These are phyloP conservation scores for Torymus tubicola DNA, from an alignment of 2,888 invertebrate genomes.

Conservation along the genomic window DNA sequence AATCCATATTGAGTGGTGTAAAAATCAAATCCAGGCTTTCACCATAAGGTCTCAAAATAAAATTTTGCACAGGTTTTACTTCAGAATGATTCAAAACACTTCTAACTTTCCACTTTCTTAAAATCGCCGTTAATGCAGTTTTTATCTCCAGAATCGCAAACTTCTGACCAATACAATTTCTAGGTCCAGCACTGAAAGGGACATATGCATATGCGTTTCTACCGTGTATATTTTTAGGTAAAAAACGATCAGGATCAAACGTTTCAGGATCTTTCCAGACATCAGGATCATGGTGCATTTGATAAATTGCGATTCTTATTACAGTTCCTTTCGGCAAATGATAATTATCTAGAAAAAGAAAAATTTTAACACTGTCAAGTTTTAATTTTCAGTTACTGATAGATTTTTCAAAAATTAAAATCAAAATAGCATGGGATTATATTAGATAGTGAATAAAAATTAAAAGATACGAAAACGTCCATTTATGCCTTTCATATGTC, in stretches of 20 bases:
- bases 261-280: conserved; percentile 77
- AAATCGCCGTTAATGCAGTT: conserved; percentile 61
- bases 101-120: conserved; percentile 66
- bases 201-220: conserved; percentile 69
- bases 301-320: conserved; percentile 74
- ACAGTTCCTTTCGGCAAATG: conserved; percentile 75
- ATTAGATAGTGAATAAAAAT: too few relatives aligned
- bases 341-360: conserved; percentile 66
- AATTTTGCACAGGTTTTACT: conserved; percentile 58
- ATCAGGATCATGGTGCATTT: conserved; percentile 76
- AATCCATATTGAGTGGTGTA: too few relatives aligned
- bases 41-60: conserved; percentile 63
- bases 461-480: too few relatives aligned
- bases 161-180: conserved; percentile 71
- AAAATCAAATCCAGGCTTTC: conserved; percentile 42
- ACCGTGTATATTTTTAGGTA: conserved; percentile 70
- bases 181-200: conserved; percentile 72
- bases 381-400: too few relatives aligned
- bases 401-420: too few relatives aligned
- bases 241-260: conserved; percentile 76
- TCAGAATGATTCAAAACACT: conserved; percentile 61
- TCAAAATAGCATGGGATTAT: too few relatives aligned
- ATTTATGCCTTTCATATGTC: too few relatives aligned
- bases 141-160: conserved; percentile 66
- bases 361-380: too few relatives aligned